These are phyloP conservation scores for Apodemus sylvaticus DNA, from an alignment of 2,113 vertebrate genomes.

Conservation along the genomic window DNA sequence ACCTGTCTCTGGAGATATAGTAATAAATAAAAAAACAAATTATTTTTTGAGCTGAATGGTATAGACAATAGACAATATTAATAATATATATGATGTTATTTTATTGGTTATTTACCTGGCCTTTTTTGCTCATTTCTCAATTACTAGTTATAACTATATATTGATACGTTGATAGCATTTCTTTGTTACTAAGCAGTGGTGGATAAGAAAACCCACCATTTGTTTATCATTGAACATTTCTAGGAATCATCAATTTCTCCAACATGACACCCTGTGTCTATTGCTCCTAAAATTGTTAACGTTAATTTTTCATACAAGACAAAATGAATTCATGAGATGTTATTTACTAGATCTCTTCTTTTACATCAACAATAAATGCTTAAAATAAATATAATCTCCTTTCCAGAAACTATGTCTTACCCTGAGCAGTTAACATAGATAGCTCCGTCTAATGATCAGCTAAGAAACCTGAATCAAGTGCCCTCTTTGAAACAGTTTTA, in stretches of 20 bases:
- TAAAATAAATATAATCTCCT: background rate
- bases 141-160: background rate
- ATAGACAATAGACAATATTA: background rate
- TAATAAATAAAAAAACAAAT: conserved; percentile 17
- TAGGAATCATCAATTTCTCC: background rate
- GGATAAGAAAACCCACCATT: background rate
- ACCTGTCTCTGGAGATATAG: background rate
- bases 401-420: background rate
- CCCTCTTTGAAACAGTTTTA: background rate
- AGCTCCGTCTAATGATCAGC: background rate
- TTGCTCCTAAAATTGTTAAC: background rate
- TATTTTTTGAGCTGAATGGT: background rate
- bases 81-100: background rate
- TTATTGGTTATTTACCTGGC: background rate
- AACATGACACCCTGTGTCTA: background rate
- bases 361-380: background rate
- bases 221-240: background rate
- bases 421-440: background rate
- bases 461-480: background rate
- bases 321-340: background rate
- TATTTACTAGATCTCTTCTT: background rate
- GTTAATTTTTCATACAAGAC: background rate
- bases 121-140: background rate
- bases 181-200: background rate
- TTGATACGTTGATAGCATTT: background rate